Base-by-base conservation (phyloP, 2,888 invertebrate species). In the Lasioglossum leucozonium region DNA sequence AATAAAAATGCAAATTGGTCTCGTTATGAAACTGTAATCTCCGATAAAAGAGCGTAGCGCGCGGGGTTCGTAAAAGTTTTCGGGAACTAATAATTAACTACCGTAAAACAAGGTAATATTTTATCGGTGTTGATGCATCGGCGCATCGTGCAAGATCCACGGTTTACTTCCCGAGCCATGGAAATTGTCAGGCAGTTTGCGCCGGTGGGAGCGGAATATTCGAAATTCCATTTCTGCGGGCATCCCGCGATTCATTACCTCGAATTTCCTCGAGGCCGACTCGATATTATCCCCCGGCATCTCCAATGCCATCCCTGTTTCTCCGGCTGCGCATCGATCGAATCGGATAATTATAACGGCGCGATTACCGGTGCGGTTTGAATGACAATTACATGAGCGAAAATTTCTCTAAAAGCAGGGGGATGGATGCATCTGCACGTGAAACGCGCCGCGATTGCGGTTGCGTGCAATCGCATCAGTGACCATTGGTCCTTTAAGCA, bases 311-410 rank as follows among this genome's bases (percentile, higher is more conserved):
- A 44, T 78, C 79, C 90, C 79, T 62, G 80, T 82, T 84, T 75
- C 79, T 82, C 81, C 80, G 74, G 84, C 79, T 84, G 76, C 37
- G 74, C 80, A 90, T 90, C 89, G 89, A 90, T 90, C 90, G 89
- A 87, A 90, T 89, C 77, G 87, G 89, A 90, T 90, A 90, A 90
- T 90, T 90, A 90, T 90, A 90, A 87, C 89, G 85, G 81, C 72
- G 84, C 71, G 87, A 88, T 87, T 84, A 81, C 77, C 80, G 78
- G 67, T 89, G 90, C 77, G 90, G 89, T 90, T 79, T 75, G 30
- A 86, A 81, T 83, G 83, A 77, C 84, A 89, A 87, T 82, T 79
- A 79, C 79, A 51, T 77, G 77, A 69, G 72, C 72, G 82, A 86
- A 80, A 88, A 90, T 85, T 84, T 81, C 90, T 76, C 55, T 79